Percentiles rank a stretch among this genome's conserved stretches.
phyloP scores from a whole-genome alignment of 2,797 vertebrate species.

The Stomatorhinus walkeri region DNA sequence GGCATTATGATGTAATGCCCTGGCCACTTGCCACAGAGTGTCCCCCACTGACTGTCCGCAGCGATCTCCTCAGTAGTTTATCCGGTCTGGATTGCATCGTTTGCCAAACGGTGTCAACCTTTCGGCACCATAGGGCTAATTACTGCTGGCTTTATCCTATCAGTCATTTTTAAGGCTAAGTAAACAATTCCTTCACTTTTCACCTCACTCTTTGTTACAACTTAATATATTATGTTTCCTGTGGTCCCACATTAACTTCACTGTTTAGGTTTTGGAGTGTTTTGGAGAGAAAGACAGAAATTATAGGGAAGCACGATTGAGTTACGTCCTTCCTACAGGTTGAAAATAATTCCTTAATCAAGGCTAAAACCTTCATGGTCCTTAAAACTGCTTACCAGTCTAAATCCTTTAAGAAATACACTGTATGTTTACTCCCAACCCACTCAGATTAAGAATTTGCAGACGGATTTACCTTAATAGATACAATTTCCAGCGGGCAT shows the following conservation, averaged over 20 bases:
- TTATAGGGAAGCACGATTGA: neutral
- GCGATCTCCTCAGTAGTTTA: neutral
- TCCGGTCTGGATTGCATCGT: neutral
- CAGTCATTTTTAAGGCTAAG: constrained; percentile 4
- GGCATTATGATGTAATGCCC: neutral
- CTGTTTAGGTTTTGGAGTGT: neutral
- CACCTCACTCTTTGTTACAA: neutral
- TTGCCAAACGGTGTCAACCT: neutral
- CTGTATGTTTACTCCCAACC: neutral
- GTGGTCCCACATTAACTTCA: neutral
- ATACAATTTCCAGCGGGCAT: neutral
- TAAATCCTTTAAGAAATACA: neutral
- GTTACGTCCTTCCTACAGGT: too few species aligned
- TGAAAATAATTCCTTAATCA: neutral
- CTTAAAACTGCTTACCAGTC: neutral
- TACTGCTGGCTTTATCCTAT: neutral
- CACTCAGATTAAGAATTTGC: neutral
- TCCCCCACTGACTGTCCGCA: neutral
- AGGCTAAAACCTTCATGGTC: neutral
- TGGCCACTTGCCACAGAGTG: neutral
- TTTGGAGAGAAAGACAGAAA: neutral
- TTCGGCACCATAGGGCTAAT: neutral
- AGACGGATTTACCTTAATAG: neutral
- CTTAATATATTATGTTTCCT: neutral
- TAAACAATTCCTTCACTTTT: constrained; percentile 1